A percentile compares a stretch with the other conserved stretches of the same genome.
These are phyloP conservation scores for Dendrocincla fuliginosa DNA, from an alignment of 2,797 vertebrate genomes.

Conservation along the genomic window DNA sequence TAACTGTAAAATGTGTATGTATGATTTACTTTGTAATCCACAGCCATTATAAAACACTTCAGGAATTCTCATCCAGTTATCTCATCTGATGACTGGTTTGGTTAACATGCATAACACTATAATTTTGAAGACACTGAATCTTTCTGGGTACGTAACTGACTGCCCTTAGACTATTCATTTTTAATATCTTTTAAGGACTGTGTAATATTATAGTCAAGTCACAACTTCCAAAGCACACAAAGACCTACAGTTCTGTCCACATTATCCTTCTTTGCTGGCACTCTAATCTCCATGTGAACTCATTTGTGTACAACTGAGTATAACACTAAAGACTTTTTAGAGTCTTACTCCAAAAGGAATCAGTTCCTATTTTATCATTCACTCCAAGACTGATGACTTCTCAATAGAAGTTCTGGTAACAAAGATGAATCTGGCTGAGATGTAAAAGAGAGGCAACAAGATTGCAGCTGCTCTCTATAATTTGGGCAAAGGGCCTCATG, in stretches of 20 bases:
- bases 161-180: slow-evolving; percentile 24
- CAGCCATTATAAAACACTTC: slow-evolving; percentile 53
- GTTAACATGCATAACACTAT: slow-evolving; percentile 24
- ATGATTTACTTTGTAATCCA: slow-evolving; percentile 57
- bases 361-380: neutral
- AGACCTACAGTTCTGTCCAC: neutral
- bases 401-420: neutral
- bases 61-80: slow-evolving; percentile 54
- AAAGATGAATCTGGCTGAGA: neutral
- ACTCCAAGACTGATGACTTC: neutral
- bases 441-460: neutral
- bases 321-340: neutral
- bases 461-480: neutral
- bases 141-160: neutral
- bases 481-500: neutral
- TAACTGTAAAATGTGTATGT: slow-evolving; percentile 36
- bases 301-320: neutral
- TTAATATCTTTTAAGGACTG: neutral
- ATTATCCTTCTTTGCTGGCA: neutral
- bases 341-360: neutral
- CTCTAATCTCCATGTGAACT: neutral
- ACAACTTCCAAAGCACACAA: slow-evolving; percentile 35
- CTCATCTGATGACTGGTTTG: slow-evolving; percentile 8
- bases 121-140: slow-evolving; percentile 39
- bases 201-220: neutral